Evolutionary conservation across 2,113 vertebrate species (phyloP), one percentile per base, ranked within the genome.

Genomic region (Rhinopomastus cyanomelas): DNA sequence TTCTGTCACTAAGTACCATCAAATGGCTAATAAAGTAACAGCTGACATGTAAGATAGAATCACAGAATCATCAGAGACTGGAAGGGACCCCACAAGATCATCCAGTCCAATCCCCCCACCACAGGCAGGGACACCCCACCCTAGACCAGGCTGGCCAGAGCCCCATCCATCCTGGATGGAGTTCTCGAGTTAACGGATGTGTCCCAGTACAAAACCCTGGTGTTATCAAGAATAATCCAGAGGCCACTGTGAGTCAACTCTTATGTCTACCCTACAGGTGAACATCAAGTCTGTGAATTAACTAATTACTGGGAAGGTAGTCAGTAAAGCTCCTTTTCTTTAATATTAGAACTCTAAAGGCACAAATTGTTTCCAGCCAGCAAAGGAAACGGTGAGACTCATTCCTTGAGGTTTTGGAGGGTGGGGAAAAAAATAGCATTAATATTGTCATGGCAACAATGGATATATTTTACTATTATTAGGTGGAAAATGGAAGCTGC

Each of bases 401-500:
- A 1, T 73, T 81, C 36, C 89, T 90, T 76, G 85, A 92, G 82
- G 73, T 81, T 81, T 19, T 37, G 62, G 17, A 32, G 55, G 1
- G 55, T n/a, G 1, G 8, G 26, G 51, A 81, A 56, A 12, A 77
- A 89, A 72, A 83, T 27, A 65, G 29, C 80, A 92, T 51, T 92
- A 82, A 94, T 89, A 90, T 72, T 95, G 62, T 88, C 92, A 96
- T 85, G 61, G 72, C 90, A 77, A 96, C 48, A 93, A 95, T 92
- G 75, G 85, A 53, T 51, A 74, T 81, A 74, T 57, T 93, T 96
- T 91, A 93, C 37, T 83, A 91, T 84, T 93, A 95, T 94, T 94
- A 91, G 93, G 85, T 79, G 68, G 85, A 89, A 95, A 96, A 94
- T 84, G 87, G 89, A 94, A 95, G 91, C 89, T 86, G 89, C 67